Base-by-base conservation (phyloP, 1,140 invertebrate species). In the Steinernema khuongi region DNA sequence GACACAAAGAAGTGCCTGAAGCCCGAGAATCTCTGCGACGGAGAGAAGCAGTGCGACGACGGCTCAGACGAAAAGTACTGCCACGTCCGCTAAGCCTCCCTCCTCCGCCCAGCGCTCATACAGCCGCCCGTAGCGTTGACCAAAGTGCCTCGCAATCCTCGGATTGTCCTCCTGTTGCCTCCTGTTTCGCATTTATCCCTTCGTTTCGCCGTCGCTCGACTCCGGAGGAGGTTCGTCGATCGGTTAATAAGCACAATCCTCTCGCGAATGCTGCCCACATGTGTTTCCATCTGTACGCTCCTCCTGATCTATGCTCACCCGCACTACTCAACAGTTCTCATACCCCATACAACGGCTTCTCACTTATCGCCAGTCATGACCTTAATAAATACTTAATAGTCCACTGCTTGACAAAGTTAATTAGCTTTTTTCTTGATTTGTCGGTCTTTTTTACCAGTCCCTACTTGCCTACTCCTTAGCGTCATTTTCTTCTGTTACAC, bases 1-100 rank as follows among this genome's bases (percentile, higher is more conserved):
- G 88, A 88, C 76, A 80, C 81, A 19, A 88, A 86, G 73, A 79
- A 82, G 41, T 78, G 81, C 32, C 36, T 85, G 71, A 67, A 84
- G 73, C 18, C 77, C 67, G 31, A 84, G 72, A 73, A 84, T 79
- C 71, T 87, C 81, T 73, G 85, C 79, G 14, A 86, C 84, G 31
- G 84, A 81, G 75, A 82, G 14, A 67, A 60, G n/a, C 67, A 81
- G 14, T 81, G 80, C 60, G 71, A 72, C 17, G 80, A 81, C 67
- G 31, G 67, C 31, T 81, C 80, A 2, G 80, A 81, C 66, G 80
- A 81, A 44, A 74, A 74, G 28, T 83, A 76, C 68, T 86, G 86
- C 74, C 70, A 79, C 26, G 50, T 60, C 7, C 50, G 50, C 50
- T 60, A 22, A 60, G 14, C 50, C 19, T 22, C 11, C 11, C 11